Evolutionary conservation across 23 tunicate species (phyloP).

Genomic region (Halocynthia roretzi): DNA sequence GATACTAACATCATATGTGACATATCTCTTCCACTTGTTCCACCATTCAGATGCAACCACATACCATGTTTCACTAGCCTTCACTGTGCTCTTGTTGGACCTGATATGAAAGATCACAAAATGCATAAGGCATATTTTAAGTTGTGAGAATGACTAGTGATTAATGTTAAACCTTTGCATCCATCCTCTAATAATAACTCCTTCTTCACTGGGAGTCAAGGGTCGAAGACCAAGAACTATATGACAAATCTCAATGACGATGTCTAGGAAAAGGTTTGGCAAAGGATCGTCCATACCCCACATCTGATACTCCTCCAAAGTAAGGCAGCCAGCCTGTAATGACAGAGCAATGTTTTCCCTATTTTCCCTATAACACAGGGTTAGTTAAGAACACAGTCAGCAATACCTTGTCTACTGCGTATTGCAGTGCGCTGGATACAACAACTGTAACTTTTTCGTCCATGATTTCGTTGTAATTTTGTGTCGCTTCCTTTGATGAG

Average conservation of each 20-base stretch:
- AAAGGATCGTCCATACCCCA: conserved; percentile 80
- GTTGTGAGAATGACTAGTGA: no score
- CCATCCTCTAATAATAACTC: conserved; percentile 82
- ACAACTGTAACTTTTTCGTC: conserved; percentile 5
- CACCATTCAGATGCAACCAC: conserved; percentile 84
- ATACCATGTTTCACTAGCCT: conserved; percentile 76
- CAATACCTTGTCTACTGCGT: conserved; percentile 17
- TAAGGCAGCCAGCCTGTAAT: conserved; percentile 43
- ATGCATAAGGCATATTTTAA: no score
- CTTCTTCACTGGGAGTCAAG: conserved; percentile 58
- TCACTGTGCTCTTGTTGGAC: conserved; percentile 12
- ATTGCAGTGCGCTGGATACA: conserved; percentile 21
- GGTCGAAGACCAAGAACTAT: conserved; percentile 78
- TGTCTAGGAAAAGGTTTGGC: conserved; percentile 45
- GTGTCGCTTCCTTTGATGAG: not conserved
- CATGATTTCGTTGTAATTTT: not conserved
- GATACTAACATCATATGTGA: conserved; percentile 59
- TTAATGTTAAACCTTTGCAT: conserved; percentile 49
- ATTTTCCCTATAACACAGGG: no score
- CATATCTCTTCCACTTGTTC: conserved; percentile 74
- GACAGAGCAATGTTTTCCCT: not conserved
- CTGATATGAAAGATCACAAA: not conserved
- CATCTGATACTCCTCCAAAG: conserved; percentile 83
- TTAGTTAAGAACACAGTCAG: not conserved
- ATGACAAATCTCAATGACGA: conserved; percentile 80